Conservation (phyloP, 2,113 vertebrate genomes). For the Leptocoma aspasia region DNA sequence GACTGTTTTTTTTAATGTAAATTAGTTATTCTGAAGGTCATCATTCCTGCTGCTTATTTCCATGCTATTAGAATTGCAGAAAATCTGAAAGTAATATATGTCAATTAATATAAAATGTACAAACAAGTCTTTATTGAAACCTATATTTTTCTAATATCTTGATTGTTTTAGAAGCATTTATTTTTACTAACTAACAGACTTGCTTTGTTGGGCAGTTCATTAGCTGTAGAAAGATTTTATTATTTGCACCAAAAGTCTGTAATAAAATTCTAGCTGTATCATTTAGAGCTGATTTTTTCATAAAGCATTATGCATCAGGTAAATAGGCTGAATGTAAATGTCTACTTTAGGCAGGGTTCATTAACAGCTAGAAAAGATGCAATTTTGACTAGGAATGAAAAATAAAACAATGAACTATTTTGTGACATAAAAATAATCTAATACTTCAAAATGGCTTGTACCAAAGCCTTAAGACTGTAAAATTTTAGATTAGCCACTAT, state of each 20-base stretch:
- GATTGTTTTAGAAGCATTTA: slow-evolving; percentile 64
- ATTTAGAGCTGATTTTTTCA: slow-evolving; percentile 65
- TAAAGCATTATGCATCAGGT: slow-evolving; percentile 67
- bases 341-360: slow-evolving; percentile 60
- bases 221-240: slow-evolving; percentile 65
- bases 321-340: slow-evolving; percentile 71
- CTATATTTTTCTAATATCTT: slow-evolving; percentile 49
- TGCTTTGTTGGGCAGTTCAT: slow-evolving; percentile 70
- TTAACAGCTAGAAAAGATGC: slow-evolving; percentile 56
- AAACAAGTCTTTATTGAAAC: slow-evolving; percentile 15
- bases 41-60: background rate
- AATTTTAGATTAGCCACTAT: background rate
- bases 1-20: background rate
- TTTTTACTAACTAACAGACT: slow-evolving; percentile 74
- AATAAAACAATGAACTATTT: slow-evolving; percentile 4
- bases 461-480: background rate
- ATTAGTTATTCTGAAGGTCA: background rate
- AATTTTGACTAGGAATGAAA: slow-evolving; percentile 25
- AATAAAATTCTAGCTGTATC: slow-evolving; percentile 54
- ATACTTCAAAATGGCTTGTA: background rate
- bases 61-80: slow-evolving; percentile 32
- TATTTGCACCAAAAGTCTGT: slow-evolving; percentile 57
- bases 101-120: slow-evolving; percentile 38
- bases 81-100: slow-evolving; percentile 26
- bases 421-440: background rate